phyloP scores from a whole-genome alignment of 2,888 invertebrate genomes.

The Dascillus cervinus region DNA sequence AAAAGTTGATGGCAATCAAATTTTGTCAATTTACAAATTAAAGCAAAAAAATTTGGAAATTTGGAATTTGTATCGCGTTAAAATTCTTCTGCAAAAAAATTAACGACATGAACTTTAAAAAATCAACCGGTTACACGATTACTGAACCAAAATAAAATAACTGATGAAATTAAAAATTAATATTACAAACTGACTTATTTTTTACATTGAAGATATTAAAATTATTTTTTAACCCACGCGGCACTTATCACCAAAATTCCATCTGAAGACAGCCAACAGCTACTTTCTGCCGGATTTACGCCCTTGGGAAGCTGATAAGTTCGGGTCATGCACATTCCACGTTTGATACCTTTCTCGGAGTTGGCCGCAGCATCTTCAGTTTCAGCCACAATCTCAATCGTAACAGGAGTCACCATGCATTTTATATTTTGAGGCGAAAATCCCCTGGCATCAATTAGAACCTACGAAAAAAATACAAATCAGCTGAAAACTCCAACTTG shows the following conservation, averaged over 20 bases:
- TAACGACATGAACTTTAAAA: too few species aligned
- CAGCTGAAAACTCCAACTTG: neutral
- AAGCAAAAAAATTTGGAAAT: too few species aligned
- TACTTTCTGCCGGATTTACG: constrained; percentile 6
- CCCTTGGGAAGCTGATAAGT: constrained; percentile 10
- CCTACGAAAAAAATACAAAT: constrained; percentile 5
- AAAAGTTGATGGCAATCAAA: too few species aligned
- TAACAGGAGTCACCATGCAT: constrained; percentile 8
- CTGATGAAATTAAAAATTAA: too few species aligned
- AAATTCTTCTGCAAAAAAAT: too few species aligned
- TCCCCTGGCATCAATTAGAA: constrained; percentile 9
- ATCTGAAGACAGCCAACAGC: constrained; percentile 11
- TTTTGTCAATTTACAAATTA: too few species aligned
- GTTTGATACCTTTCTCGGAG: constrained; percentile 1
- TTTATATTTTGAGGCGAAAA: constrained; percentile 10
- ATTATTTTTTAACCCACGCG: constrained; percentile 19
- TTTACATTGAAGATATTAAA: too few species aligned
- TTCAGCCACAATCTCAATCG: constrained; percentile 8
- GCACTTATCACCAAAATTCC: constrained; percentile 9
- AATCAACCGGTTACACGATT: too few species aligned
- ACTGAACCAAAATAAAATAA: too few species aligned
- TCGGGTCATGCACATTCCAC: constrained; percentile 5
- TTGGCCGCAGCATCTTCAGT: constrained; percentile 1
- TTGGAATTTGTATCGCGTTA: too few species aligned
- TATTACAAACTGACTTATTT: too few species aligned